Conservation (phyloP, 1,140 invertebrate species). For the Drosophila mojavensis region DNA sequence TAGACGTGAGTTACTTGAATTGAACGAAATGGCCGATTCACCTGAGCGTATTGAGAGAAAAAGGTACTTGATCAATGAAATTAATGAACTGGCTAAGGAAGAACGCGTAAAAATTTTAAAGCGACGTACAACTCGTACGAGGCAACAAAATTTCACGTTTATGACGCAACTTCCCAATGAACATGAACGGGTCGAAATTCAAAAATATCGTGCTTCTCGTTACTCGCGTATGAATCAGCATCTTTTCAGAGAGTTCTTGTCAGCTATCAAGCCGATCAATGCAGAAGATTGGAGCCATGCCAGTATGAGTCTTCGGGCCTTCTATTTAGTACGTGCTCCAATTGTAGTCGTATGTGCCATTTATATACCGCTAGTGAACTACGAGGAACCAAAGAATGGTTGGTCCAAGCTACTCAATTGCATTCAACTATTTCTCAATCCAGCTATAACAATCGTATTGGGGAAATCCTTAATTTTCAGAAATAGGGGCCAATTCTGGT, state of each 20-base stretch:
- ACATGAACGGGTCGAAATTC: too few species aligned
- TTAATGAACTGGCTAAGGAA: too few species aligned
- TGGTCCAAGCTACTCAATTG: conserved; percentile 7
- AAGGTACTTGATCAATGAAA: too few species aligned
- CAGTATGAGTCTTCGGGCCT: not conserved
- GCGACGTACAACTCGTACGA: too few species aligned
- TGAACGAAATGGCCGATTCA: too few species aligned
- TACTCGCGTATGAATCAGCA: not conserved
- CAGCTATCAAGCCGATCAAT: not conserved
- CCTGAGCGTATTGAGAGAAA: too few species aligned
- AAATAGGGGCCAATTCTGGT: not conserved
- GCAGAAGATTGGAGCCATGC: not conserved
- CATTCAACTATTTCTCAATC: not conserved
- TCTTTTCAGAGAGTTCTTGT: not conserved
- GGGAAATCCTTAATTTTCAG: not conserved
- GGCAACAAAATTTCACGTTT: too few species aligned
- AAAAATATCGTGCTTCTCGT: too few species aligned
- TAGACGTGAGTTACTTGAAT: too few species aligned
- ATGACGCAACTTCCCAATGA: too few species aligned
- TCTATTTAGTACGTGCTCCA: not conserved
- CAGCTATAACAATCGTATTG: not conserved
- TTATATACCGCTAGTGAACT: not conserved
- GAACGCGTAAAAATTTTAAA: too few species aligned
- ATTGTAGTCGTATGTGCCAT: not conserved
- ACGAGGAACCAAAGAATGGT: not conserved